Conservation (phyloP, 2,113 vertebrate genomes). For the Plestiodon gilberti region DNA sequence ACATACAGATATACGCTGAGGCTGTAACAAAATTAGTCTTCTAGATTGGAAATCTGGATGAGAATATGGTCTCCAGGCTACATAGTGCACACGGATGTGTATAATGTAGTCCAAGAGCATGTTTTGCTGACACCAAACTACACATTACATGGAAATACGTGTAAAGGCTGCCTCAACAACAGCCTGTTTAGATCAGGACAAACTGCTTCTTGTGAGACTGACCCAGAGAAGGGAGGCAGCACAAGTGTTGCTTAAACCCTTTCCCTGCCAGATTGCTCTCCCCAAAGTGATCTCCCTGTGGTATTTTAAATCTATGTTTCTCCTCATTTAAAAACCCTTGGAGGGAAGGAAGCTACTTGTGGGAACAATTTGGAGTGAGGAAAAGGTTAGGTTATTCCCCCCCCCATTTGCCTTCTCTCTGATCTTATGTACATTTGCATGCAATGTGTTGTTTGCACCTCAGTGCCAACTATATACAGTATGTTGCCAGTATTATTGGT, state of each 20-base stretch:
- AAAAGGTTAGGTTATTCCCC: background rate
- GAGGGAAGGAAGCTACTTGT: background rate
- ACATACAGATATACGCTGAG: background rate
- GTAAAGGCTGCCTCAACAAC: no score
- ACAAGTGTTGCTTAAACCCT: background rate
- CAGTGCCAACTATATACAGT: background rate
- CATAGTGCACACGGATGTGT: background rate
- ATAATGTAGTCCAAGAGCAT: no score
- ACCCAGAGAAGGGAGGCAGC: background rate
- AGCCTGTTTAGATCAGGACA: no score
- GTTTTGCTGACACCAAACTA: background rate
- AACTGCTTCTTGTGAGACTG: no score
- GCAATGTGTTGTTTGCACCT: background rate
- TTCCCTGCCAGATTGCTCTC: background rate
- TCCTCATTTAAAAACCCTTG: background rate
- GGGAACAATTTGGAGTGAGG: no score
- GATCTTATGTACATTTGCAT: background rate
- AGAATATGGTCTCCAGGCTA: background rate
- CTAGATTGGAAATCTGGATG: background rate
- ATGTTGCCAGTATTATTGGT: background rate
- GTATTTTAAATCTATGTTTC: background rate
- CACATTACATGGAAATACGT: no score
- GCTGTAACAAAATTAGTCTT: background rate
- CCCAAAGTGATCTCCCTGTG: background rate
- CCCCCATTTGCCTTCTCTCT: background rate